A percentile compares a stretch with the other conserved stretches of the same genome.
These are phyloP conservation scores for Copsychus sechellarum DNA, from an alignment of 2,113 vertebrate species.

Conservation along the genomic window DNA sequence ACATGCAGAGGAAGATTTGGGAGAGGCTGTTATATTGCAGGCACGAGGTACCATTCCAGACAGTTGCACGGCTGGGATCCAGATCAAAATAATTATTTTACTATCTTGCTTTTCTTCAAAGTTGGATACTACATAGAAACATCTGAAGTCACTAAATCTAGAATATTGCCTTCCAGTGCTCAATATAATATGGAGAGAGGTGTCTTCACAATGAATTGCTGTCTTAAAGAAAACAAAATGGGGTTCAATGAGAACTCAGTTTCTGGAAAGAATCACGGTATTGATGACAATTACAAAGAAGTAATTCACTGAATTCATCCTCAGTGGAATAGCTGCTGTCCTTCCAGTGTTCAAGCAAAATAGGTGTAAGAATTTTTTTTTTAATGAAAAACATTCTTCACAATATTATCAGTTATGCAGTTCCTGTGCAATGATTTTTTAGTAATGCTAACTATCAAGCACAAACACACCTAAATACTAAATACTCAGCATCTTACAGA, in stretches of 20 bases:
- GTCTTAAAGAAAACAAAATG: constrained; percentile 9
- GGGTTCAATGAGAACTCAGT: constrained; percentile 7
- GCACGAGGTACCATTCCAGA: neutral
- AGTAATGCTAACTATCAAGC: neutral
- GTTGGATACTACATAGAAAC: neutral
- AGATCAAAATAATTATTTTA: neutral
- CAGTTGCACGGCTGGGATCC: neutral
- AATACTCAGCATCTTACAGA: neutral
- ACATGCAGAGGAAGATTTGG: neutral
- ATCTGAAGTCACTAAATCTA: neutral
- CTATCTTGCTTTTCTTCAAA: neutral
- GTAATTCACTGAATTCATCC: constrained; percentile 53
- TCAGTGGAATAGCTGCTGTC: constrained; percentile 3
- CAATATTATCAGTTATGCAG: neutral
- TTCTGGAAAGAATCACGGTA: constrained; percentile 64
- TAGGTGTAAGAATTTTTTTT: neutral
- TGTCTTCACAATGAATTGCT: neutral
- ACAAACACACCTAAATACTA: neutral
- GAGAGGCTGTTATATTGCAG: neutral
- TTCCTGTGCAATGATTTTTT: neutral
- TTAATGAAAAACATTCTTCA: neutral
- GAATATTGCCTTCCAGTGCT: neutral
- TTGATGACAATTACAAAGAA: constrained; percentile 63
- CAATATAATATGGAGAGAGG: neutral
- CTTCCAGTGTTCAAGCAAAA: constrained; percentile 33